Base-by-base conservation (phyloP, 2,888 invertebrate species). In the Ophion obscuratus region DNA sequence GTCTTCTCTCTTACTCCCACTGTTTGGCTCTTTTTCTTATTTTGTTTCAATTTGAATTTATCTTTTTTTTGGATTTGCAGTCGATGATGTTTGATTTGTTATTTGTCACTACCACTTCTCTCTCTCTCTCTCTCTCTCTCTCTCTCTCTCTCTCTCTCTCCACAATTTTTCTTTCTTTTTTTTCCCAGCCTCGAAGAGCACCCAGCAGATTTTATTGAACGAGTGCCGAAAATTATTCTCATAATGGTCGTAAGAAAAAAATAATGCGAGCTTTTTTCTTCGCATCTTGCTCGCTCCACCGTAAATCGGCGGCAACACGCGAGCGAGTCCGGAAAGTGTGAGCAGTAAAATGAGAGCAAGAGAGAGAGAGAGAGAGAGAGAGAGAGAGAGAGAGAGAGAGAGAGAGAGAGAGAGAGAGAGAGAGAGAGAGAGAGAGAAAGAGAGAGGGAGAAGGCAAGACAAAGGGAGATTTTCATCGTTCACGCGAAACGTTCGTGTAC, bases 271-370 rank as follows among this genome's bases (percentile, higher is more conserved):
- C 61, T 75, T 81, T 68, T 81, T 66, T 20, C 70, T 57, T 76
- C 76, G 71, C 59, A 70, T 40, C 71, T 76, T 31, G 31, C 53
- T 66, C 62, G 40, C 57, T 53, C 66, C 73, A 53, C 78, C 67
- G 70, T 83, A 86, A 86, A 86, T 86, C 78, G 86, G 66, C 47
- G 81, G 83, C 81, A 81, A 81, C 86, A 86, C 86, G 86, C 86
- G 81, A 86, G 81, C 68, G 77, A 78, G 53, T 74, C 75, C 78
- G 77, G 57, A 53, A 61, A 74, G 74, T 70, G 77, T 70, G 78
- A 74, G 68, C 47, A 78, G 73, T 11, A 24, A 20, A 47, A 57
- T 24, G 57, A 24, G 64, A 66, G 64, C 27, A 57, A 27, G 77
- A 57, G 78, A 44, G 47, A n/a, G n/a, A n/a, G n/a, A n/a, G n/a